Conservation (phyloP, 2,888 invertebrate genomes). For the Parelbella ahira region DNA sequence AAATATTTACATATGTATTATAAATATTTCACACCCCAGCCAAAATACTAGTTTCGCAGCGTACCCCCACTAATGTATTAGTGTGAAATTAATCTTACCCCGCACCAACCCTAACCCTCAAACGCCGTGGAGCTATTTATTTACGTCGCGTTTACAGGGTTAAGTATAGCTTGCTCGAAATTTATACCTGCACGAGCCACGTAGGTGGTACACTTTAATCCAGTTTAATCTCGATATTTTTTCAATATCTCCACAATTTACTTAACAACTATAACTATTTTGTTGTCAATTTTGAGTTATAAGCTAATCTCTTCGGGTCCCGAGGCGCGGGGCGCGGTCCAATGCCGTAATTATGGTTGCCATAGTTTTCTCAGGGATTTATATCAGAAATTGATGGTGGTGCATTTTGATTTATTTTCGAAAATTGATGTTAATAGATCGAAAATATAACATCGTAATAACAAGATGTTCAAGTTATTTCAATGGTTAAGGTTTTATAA, state of each 20-base stretch:
- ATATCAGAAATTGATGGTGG: constrained; percentile 3
- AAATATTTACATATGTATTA: no score
- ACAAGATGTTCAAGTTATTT: background rate
- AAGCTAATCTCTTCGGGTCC: constrained; percentile 1
- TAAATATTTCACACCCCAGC: background rate
- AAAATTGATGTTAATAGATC: constrained; percentile 10
- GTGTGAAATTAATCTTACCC: constrained; percentile 17
- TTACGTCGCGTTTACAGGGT: constrained; percentile 49
- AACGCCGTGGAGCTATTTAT: constrained; percentile 49
- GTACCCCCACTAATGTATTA: constrained; percentile 14
- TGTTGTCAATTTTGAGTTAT: constrained; percentile 18
- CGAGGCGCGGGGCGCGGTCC: background rate
- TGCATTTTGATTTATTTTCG: constrained; percentile 10
- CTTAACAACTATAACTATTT: constrained; percentile 12
- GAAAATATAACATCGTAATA: no score
- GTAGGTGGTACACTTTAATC: constrained; percentile 24
- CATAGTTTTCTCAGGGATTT: no score
- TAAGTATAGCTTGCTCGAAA: constrained; percentile 56
- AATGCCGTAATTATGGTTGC: background rate
- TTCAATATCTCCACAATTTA: constrained; percentile 18
- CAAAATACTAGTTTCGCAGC: background rate
- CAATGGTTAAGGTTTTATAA: background rate
- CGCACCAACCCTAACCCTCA: constrained; percentile 41
- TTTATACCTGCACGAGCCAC: constrained; percentile 40
- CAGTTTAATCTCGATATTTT: constrained; percentile 19